phyloP scores from a whole-genome alignment of 2,888 invertebrate species.

The Protophormia terraenovae region DNA sequence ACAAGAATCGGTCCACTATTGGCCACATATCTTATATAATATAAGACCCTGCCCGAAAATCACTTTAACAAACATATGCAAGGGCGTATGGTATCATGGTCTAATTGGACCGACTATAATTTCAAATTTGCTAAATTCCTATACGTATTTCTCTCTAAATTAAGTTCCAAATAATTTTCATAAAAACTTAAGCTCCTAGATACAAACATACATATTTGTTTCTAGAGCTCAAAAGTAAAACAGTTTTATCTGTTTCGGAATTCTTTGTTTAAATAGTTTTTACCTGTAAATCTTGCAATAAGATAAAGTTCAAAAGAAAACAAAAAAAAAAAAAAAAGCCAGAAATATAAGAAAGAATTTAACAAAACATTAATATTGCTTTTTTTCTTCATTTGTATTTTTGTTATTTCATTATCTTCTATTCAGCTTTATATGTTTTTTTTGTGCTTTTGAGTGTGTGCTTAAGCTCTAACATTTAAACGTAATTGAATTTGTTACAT shows the following conservation, averaged over 20 bases:
- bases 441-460: too few relatives aligned
- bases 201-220: not conserved
- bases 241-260: not conserved
- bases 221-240: not conserved
- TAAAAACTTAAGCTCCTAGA: not conserved
- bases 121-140: too few relatives aligned
- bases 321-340: not conserved
- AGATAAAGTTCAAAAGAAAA: not conserved
- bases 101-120: too few relatives aligned
- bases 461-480: not conserved
- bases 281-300: not conserved
- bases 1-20: too few relatives aligned
- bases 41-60: too few relatives aligned
- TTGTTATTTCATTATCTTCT: not conserved
- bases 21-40: too few relatives aligned
- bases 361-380: not conserved
- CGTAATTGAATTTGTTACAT: conserved; percentile 18
- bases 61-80: too few relatives aligned
- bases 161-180: not conserved
- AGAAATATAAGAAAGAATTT: not conserved
- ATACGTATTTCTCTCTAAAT: not conserved
- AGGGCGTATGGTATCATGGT: too few relatives aligned
- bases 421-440: not conserved
- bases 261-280: not conserved
- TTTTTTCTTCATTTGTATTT: too few relatives aligned